Conservation (phyloP, 2,797 vertebrate species). For the Enteromius trimaculatus region DNA sequence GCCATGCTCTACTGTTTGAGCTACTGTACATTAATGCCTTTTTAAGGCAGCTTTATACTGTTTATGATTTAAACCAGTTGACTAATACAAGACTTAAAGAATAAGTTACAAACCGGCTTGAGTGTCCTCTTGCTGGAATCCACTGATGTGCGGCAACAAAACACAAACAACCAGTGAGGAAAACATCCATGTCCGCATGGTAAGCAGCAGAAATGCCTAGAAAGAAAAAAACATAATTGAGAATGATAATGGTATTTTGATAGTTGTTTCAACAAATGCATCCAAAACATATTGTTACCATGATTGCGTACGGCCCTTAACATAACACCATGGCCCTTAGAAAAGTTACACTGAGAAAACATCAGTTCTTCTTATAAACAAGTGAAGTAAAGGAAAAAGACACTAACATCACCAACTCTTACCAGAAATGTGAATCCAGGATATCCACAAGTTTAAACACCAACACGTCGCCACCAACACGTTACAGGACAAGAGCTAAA, state of each 20-base stretch:
- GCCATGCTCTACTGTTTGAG: background rate
- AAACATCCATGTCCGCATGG: conserved; percentile 56
- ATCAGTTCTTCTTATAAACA: background rate
- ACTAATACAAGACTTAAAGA: background rate
- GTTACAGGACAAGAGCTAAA: background rate
- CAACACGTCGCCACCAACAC: conserved; percentile 4
- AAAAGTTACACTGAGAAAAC: background rate
- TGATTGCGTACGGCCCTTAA: background rate
- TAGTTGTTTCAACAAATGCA: conserved; percentile 6
- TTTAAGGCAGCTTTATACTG: background rate
- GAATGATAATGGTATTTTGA: background rate
- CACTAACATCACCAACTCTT: background rate
- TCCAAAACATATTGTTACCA: background rate
- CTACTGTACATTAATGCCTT: background rate
- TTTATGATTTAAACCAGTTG: background rate
- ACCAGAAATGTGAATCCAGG: conserved; percentile 15
- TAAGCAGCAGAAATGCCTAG: conserved; percentile 18
- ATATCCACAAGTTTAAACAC: conserved; percentile 7
- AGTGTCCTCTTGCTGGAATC: conserved; percentile 52
- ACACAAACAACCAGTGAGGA: conserved; percentile 46
- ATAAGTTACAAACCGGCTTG: conserved; percentile 60
- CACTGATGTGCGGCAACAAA: conserved; percentile 40
- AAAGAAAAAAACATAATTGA: background rate
- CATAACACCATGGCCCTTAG: background rate
- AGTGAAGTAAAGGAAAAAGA: background rate